Evolutionary conservation across 2,797 vertebrate species (phyloP).

Genomic region (Arvicola amphibius): DNA sequence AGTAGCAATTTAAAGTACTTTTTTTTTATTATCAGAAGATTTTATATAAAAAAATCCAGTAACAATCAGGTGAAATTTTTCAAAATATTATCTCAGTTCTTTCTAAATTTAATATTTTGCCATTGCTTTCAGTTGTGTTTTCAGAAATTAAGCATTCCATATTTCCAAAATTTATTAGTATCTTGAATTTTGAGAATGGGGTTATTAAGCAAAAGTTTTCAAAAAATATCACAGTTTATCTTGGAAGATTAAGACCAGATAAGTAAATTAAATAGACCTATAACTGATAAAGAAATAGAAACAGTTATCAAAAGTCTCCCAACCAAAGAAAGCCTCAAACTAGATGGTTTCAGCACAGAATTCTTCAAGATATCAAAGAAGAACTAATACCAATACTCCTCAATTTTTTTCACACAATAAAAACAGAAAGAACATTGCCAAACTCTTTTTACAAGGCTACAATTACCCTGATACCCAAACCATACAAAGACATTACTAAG

Average conservation of each 20-base stretch:
- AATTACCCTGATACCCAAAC: no score
- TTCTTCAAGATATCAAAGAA: no score
- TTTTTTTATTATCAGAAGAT: not conserved
- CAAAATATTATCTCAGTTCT: not conserved
- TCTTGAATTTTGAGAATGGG: not conserved
- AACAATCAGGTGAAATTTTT: not conserved
- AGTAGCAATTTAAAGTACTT: not conserved
- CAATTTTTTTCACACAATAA: no score
- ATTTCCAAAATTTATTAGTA: not conserved
- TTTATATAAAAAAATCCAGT: not conserved
- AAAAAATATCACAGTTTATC: not conserved
- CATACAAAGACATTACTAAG: no score
- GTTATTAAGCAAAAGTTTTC: not conserved
- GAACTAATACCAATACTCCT: no score
- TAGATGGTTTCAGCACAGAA: no score
- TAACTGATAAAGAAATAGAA: no score
- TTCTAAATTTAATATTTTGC: not conserved
- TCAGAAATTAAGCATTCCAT: not conserved
- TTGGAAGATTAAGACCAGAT: not conserved
- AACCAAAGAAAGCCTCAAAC: no score
- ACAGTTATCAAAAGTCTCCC: no score
- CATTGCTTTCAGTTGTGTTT: not conserved
- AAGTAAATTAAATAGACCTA: no score
- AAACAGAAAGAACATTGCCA: no score
- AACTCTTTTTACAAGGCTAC: no score